phyloP scores from a whole-genome alignment of 2,113 vertebrate genomes.

The Rattus norvegicus region DNA sequence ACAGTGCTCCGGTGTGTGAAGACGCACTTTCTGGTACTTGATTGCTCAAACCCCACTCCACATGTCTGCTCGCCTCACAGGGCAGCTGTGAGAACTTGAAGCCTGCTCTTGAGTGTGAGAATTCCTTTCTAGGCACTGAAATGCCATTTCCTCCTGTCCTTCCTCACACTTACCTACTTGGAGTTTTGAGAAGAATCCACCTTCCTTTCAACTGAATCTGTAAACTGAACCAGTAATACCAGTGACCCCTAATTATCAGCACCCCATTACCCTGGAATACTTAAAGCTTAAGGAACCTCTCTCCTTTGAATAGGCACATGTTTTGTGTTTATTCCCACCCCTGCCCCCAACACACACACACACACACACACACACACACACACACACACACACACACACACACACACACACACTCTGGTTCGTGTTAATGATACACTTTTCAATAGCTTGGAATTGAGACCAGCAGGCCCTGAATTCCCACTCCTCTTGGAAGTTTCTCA shows the following conservation, averaged over 20 bases:
- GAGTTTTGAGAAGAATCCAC: constrained; percentile 17
- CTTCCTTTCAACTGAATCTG: background rate
- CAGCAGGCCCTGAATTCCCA: background rate
- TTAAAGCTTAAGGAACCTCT: background rate
- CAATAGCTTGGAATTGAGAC: background rate
- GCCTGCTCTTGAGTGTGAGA: background rate
- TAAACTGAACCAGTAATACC: background rate
- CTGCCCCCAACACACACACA: no score
- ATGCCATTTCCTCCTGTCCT: background rate
- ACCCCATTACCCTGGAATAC: background rate
- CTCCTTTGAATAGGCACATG: no score
- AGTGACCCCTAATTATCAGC: background rate
- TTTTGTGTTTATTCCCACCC: no score
- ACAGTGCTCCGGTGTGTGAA: background rate
- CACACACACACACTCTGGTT: no score
- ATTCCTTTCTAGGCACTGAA: background rate
- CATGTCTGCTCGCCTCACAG: background rate
- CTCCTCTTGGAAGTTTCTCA: background rate
- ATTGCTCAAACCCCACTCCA: background rate
- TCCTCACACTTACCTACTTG: background rate
- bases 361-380: no score
- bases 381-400: no score
- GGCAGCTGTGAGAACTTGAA: background rate
- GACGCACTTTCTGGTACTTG: background rate
- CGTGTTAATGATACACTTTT: background rate